These are phyloP conservation scores for Cirrhinus mrigala DNA, from an alignment of 2,797 vertebrate genomes.

Conservation along the genomic window DNA sequence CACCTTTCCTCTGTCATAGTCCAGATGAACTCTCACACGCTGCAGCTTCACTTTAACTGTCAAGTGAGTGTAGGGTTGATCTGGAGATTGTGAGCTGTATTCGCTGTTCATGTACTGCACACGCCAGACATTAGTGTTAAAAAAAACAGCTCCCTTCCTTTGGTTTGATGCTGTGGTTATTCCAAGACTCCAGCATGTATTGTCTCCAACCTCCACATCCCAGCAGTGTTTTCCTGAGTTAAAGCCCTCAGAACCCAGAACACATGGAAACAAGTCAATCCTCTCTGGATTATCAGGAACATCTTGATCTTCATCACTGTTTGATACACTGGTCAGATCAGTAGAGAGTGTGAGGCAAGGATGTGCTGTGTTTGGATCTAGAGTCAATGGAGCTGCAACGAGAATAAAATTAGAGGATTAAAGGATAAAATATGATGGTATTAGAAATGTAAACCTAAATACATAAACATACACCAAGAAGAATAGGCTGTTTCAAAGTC, in stretches of 20 bases:
- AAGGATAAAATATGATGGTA: too few species aligned
- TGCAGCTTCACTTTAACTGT: background rate
- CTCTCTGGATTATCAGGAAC: constrained; percentile 45
- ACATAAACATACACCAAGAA: background rate
- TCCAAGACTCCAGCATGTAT: background rate
- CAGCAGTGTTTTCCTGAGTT: constrained; percentile 36
- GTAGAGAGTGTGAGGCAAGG: constrained; percentile 30
- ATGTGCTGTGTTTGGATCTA: constrained; percentile 49
- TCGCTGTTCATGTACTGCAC: fast-evolving
- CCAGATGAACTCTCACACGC: background rate
- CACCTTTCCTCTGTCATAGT: background rate
- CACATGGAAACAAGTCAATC: background rate
- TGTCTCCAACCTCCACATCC: constrained; percentile 38
- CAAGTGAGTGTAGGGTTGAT: fast-evolving
- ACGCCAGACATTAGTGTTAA: background rate
- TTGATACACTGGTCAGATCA: constrained; percentile 40
- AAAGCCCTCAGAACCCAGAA: constrained; percentile 23
- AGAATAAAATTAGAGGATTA: background rate
- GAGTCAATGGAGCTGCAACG: constrained; percentile 37
- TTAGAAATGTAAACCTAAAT: too few species aligned
- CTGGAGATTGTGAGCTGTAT: fast-evolving
- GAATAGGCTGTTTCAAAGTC: background rate
- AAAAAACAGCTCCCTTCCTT: background rate
- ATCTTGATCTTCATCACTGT: background rate
- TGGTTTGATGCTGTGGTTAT: constrained; percentile 25